A percentile compares a stretch with the other conserved stretches of the same genome.
phyloP scores from a whole-genome alignment of 2,113 vertebrate genomes.

The Callipepla squamata region DNA sequence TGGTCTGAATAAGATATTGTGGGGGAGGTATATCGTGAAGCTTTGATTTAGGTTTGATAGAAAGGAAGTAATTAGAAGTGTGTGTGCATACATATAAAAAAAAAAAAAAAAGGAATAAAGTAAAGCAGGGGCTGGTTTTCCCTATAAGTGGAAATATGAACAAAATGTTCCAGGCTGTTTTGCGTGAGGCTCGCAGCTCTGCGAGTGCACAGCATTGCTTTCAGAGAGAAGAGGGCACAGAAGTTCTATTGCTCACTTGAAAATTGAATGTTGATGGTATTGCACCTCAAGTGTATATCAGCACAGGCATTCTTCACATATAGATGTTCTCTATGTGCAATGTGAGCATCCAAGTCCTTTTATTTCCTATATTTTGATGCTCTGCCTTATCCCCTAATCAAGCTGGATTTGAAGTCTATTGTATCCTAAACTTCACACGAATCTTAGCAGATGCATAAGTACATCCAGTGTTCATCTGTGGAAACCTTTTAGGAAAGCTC shows the following conservation, averaged over 20 bases:
- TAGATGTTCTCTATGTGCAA: not conserved
- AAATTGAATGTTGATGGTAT: not conserved
- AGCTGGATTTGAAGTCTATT: not conserved
- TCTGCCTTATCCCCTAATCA: not conserved
- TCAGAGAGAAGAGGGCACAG: not conserved
- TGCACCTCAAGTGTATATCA: not conserved
- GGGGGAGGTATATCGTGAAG: not conserved
- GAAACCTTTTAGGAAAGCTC: not conserved
- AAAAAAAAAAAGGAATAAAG: not conserved
- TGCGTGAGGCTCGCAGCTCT: not conserved
- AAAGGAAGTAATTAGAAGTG: not conserved
- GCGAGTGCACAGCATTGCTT: not conserved
- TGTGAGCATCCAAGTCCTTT: not conserved
- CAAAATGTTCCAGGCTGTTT: not conserved
- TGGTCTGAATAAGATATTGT: not conserved
- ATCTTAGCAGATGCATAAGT: not conserved
- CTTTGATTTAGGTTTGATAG: not conserved
- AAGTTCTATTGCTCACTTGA: not conserved
- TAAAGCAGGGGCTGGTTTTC: not conserved
- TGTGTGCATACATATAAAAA: not conserved
- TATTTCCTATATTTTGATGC: not conserved
- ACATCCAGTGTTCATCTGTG: not conserved
- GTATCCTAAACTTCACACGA: not conserved
- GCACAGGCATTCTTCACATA: not conserved
- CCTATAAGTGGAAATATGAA: not conserved